These are phyloP conservation scores for Cosmopolites sordidus DNA, from an alignment of 2,888 invertebrate genomes.

Conservation along the genomic window DNA sequence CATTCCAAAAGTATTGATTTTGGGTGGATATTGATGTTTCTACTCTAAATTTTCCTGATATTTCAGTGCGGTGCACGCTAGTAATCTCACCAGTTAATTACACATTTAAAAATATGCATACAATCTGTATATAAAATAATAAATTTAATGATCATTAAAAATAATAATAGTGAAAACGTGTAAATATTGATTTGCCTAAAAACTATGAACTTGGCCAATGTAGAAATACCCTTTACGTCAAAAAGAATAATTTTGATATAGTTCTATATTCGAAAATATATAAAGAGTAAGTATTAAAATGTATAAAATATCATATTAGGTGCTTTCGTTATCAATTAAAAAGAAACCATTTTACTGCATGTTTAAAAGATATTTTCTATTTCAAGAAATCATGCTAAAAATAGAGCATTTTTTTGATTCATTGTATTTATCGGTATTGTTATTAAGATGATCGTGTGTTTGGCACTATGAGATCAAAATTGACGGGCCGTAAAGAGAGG, in stretches of 20 bases:
- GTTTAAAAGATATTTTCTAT: too few relatives aligned
- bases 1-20: conserved; percentile 41
- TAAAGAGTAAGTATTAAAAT: conserved; percentile 11
- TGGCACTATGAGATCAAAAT: neutral
- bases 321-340: too few relatives aligned
- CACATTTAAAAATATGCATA: neutral
- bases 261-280: conserved; percentile 6
- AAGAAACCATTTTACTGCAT: too few relatives aligned
- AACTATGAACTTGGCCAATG: conserved; percentile 22
- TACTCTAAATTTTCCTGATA: conserved; percentile 25
- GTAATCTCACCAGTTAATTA: neutral
- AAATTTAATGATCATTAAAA: neutral
- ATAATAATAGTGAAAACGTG: conserved; percentile 2
- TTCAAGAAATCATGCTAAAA: neutral
- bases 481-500: neutral
- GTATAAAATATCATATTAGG: neutral
- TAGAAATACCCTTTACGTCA: neutral
- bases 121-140: neutral
- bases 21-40: conserved; percentile 37
- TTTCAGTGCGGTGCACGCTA: conserved; percentile 1
- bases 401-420: neutral
- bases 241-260: conserved; percentile 1
- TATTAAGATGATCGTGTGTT: too few relatives aligned
- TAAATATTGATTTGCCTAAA: conserved; percentile 22
- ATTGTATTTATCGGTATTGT: too few relatives aligned